Conservation (phyloP, 2,113 vertebrate species). For the Athene cunicularia region DNA sequence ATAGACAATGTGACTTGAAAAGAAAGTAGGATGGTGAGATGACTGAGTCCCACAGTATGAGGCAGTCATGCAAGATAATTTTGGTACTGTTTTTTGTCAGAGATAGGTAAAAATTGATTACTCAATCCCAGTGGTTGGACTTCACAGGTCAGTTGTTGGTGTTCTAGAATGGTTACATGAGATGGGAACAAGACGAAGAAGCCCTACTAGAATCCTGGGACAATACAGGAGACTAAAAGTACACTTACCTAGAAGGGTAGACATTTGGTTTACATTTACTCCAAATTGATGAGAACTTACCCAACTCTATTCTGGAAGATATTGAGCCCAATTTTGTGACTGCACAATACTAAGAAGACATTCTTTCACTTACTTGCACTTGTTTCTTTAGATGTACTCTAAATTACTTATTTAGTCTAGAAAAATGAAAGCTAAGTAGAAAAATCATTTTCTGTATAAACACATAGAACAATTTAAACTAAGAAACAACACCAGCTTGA, state of each 20-base stretch:
- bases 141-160: accelerated
- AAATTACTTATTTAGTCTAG: not conserved
- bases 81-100: not conserved
- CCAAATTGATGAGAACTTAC: not conserved
- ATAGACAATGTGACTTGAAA: not conserved
- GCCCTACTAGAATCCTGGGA: not conserved
- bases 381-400: not conserved
- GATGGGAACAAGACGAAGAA: not conserved
- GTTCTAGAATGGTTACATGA: not conserved
- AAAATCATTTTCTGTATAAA: not conserved
- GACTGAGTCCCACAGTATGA: not conserved
- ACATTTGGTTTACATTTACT: not conserved
- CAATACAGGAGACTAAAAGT: not conserved
- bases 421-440: not conserved
- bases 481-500: not conserved
- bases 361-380: not conserved
- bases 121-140: accelerated
- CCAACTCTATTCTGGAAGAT: not conserved
- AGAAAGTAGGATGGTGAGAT: not conserved
- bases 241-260: not conserved
- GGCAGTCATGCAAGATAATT: not conserved
- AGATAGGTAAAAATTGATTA: not conserved
- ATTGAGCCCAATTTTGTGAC: not conserved
- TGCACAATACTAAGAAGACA: not conserved
- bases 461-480: not conserved